A percentile compares a stretch with the other conserved stretches of the same genome.
Conservation (phyloP, 2,888 invertebrate genomes). For the Drosophila nr. perissopoda region DNA sequence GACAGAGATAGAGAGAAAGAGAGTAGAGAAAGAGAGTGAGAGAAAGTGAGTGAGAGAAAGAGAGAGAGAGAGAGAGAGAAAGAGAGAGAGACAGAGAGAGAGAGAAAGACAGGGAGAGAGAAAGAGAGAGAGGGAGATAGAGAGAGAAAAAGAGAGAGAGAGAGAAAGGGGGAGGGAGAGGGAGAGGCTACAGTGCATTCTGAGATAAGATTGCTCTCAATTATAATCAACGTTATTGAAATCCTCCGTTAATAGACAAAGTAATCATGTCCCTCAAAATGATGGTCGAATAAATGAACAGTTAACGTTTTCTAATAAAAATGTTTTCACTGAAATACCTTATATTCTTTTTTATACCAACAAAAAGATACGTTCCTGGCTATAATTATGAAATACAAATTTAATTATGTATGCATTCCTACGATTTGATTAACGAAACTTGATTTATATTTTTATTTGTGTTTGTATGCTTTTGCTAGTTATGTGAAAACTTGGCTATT, state of each 20-base stretch:
- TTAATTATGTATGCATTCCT: background rate
- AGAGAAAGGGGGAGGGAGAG: background rate
- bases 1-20: too few relatives aligned
- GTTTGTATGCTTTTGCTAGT: background rate
- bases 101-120: too few relatives aligned
- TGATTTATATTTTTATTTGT: background rate
- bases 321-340: background rate
- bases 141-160: too few relatives aligned
- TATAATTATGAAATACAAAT: background rate
- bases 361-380: background rate
- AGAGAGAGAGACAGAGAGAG: too few relatives aligned
- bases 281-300: background rate
- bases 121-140: too few relatives aligned
- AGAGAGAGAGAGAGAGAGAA: rapidly evolving
- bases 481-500: background rate
- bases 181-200: background rate
- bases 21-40: rapidly evolving
- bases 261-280: background rate
- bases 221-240: conserved; percentile 32
- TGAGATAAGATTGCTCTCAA: conserved; percentile 17
- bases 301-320: background rate
- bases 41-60: rapidly evolving
- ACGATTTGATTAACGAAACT: background rate
- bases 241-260: conserved; percentile 30
- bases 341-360: background rate